phyloP scores from a whole-genome alignment of 2,113 vertebrate species.

The Corythoichthys haematopterus region DNA sequence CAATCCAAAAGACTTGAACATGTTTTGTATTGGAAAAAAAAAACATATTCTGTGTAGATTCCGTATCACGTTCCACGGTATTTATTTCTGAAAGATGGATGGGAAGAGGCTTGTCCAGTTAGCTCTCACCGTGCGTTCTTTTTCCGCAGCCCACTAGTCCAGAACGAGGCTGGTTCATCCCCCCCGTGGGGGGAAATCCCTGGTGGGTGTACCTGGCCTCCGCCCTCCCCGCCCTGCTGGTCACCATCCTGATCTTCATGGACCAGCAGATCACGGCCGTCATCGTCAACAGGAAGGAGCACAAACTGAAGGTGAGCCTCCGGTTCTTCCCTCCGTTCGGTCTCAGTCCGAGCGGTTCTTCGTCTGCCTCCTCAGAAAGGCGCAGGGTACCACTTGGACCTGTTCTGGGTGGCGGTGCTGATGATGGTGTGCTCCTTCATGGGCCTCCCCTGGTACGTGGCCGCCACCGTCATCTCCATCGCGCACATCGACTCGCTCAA shows the following conservation, averaged over 20 bases:
- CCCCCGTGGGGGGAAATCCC: conserved; percentile 90
- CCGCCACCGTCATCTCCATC: conserved; percentile 96
- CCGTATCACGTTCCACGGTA: too few species aligned
- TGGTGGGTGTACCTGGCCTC: conserved; percentile 96
- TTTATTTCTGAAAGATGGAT: too few species aligned
- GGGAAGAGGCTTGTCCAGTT: too few species aligned
- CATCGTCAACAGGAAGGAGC: conserved; percentile 97
- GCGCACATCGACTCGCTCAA: conserved; percentile 97
- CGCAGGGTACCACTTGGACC: conserved; percentile 92
- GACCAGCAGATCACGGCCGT: conserved; percentile 98
- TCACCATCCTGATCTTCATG: conserved; percentile 98
- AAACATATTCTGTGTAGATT: too few species aligned
- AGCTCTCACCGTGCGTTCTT: not conserved
- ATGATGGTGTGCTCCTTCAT: conserved; percentile 93
- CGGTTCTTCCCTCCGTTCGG: not conserved
- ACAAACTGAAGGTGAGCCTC: conserved; percentile 89
- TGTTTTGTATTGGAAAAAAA: too few species aligned
- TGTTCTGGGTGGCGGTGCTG: conserved; percentile 93
- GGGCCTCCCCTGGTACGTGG: conserved; percentile 96
- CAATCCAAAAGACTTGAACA: too few species aligned
- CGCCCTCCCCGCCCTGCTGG: conserved; percentile 86
- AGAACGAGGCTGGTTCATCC: conserved; percentile 84
- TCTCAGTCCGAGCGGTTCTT: not conserved
- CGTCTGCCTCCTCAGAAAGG: conserved; percentile 79
- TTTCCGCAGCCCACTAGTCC: conserved; percentile 84